Base-by-base conservation (phyloP, 2,888 invertebrate genomes). In the Tridacna gigas region DNA sequence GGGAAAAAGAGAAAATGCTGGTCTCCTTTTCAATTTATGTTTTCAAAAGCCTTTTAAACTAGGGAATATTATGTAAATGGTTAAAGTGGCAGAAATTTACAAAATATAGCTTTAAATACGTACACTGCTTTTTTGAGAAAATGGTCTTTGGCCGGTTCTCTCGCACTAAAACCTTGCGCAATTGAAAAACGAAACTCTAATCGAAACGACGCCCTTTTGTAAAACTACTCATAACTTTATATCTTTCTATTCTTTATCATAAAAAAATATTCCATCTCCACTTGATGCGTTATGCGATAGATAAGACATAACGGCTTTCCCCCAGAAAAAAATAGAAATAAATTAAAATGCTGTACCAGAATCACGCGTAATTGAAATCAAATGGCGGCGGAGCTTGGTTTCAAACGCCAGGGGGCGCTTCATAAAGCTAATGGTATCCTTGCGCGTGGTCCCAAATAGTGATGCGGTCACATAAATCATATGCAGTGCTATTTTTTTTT, bases 221-320 rank as follows among this genome's bases (percentile, higher is more conserved):
- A 13, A 25, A 63, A 63, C 4, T 20, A 63, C 51, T 71, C 71
- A 51, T 51, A 51, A 71, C 74, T 77, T 82, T 75, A 48, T 71
- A 37, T 61, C 73, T 61, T 75, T 79, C 37, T 75, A 74, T 82
- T 73, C 71, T 71, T 73, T 76, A 83, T 83, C 51, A 13, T 51
- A n/a, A 47, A 66, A 77, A 82, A 82, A 48, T 73, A 80, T 83
- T 82, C 83, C 78, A 83, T 83, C 82, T 66, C 37, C 61, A 28
- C 15, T 47, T 71, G 84, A 84, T 84, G 79, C 84, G 84, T 79
- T 77, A 74, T 79, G 65, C 65, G 84, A 84, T 81, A 81, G 80
- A 84, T 81, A 84, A 78, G 74, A 73, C 60, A 37, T 78, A 84
- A 80, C 83, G 83, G 79, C 73, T 71, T 51, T 48, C 63, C 37